Percentiles rank a stretch among this genome's conserved stretches.
Conservation (phyloP, 2,113 vertebrate species). For the Aleadryas rufinucha region DNA sequence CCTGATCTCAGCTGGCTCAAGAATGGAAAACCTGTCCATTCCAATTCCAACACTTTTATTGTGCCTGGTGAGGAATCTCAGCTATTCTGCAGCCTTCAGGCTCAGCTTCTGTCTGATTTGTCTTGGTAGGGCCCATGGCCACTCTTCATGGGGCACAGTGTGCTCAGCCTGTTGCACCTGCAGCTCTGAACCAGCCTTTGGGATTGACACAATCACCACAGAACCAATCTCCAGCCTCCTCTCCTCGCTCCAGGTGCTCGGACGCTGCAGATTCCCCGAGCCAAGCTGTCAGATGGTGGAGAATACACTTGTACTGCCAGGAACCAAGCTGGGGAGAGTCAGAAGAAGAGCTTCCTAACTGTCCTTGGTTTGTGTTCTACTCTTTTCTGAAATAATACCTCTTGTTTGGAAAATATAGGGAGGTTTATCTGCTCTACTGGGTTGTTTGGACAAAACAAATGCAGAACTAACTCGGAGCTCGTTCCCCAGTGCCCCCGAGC, state of each 20-base stretch:
- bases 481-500: constrained; percentile 85
- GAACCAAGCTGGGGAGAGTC: constrained; percentile 89
- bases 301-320: constrained; percentile 90
- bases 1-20: constrained; percentile 92
- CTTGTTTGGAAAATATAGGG: neutral
- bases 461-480: neutral
- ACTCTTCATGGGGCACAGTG: neutral
- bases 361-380: constrained; percentile 82
- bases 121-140: neutral
- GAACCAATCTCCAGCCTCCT: neutral
- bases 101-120: neutral
- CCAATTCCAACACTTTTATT: constrained; percentile 80
- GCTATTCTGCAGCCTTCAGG: neutral
- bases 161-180: neutral
- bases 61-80: constrained; percentile 83
- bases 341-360: constrained; percentile 85
- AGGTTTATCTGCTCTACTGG: neutral
- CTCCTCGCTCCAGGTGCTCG: constrained; percentile 79
- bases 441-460: neutral
- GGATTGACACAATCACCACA: neutral
- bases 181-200: neutral
- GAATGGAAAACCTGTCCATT: constrained; percentile 78
- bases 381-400: neutral
- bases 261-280: constrained; percentile 86
- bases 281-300: constrained; percentile 87